These are phyloP conservation scores for Drosophila erecta DNA, from an alignment of 1,140 invertebrate species.

Conservation along the genomic window DNA sequence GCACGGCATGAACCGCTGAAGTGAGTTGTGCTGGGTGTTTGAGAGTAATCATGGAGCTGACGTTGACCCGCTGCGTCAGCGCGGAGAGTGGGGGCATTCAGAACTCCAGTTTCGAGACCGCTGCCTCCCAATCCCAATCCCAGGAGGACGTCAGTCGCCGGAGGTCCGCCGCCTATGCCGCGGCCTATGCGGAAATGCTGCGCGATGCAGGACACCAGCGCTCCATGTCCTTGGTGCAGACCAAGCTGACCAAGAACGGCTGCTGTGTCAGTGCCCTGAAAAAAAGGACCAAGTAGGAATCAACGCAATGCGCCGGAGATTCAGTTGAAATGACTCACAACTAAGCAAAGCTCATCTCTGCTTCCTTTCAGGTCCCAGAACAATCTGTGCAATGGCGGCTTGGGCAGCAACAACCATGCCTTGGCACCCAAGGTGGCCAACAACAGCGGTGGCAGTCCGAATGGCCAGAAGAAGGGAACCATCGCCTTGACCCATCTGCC, in stretches of 20 bases:
- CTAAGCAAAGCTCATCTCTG: not conserved
- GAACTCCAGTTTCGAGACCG: slow-evolving; percentile 44
- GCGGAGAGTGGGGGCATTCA: slow-evolving; percentile 45
- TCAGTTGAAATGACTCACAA: not conserved
- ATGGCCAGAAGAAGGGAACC: slow-evolving; percentile 86
- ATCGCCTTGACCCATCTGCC: slow-evolving; percentile 91
- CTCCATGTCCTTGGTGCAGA: slow-evolving; percentile 66
- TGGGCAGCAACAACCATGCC: slow-evolving; percentile 85
- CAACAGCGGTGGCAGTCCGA: slow-evolving; percentile 86
- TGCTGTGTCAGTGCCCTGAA: slow-evolving; percentile 64
- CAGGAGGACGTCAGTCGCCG: slow-evolving; percentile 16
- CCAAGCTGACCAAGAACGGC: slow-evolving; percentile 73
- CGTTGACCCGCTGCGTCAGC: slow-evolving; percentile 45
- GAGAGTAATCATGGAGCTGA: slow-evolving; percentile 40
- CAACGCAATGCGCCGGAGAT: not conserved
- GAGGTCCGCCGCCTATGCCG: slow-evolving; percentile 44
- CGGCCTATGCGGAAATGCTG: slow-evolving; percentile 53
- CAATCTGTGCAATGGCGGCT: slow-evolving; percentile 89
- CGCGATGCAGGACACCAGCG: slow-evolving; percentile 36
- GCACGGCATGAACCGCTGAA: slow-evolving; percentile 5
- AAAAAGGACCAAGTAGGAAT: slow-evolving; percentile 56
- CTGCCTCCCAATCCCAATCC: not conserved
- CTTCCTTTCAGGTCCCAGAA: slow-evolving; percentile 87
- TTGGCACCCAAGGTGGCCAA: slow-evolving; percentile 89
- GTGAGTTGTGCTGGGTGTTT: not conserved